Base-by-base conservation (phyloP, 1,140 invertebrate species). In the Anastatus disparis region DNA sequence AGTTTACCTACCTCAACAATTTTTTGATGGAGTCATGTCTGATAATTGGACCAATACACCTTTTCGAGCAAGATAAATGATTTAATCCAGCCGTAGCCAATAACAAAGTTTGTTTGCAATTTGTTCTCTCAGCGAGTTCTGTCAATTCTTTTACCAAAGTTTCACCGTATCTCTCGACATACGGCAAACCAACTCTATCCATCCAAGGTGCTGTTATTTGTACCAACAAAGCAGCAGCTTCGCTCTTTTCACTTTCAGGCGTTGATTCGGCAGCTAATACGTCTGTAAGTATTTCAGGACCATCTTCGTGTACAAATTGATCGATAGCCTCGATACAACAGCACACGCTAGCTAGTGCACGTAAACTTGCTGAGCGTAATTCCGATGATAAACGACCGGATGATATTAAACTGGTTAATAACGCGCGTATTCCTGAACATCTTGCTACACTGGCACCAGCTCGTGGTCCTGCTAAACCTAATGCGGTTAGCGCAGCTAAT, bases 171-270 rank as follows among this genome's bases (percentile, higher is more conserved):
- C 75, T 68, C 8, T 81, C 79, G 0, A 86, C 58, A 38, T 83
- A 65, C 0, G 75, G 70, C 0, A 84, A 58, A 20, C 83, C 84
- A 0, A 74, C 42, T 1, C 77, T 87, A 29, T 92, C 88, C 1
- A 91, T 87, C 87, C 90, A 92, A 4, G 91, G 90, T 10, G 91
- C 91, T 10, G 92, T 93, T 55, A 93, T 87, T 77, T 93, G 93
- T 0, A 91, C 91, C 2, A 93, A 77, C 1, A 93, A 87, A 0
- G 92, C 91, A 0, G 91, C 89, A 0, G 91, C 91, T 81, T 93
- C 93, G 38, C 85, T 85, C 38, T 84, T 82, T 61, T 90, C 89
- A 3, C 78, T 80, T 71, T 91, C 89, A 12, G 84, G 77, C 0
- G 79, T 70, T 0, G 73, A 58, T 4, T 76, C 71, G 1, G 79